phyloP scores from a whole-genome alignment of 1,140 invertebrate genomes.

The Drosophila rufa region DNA sequence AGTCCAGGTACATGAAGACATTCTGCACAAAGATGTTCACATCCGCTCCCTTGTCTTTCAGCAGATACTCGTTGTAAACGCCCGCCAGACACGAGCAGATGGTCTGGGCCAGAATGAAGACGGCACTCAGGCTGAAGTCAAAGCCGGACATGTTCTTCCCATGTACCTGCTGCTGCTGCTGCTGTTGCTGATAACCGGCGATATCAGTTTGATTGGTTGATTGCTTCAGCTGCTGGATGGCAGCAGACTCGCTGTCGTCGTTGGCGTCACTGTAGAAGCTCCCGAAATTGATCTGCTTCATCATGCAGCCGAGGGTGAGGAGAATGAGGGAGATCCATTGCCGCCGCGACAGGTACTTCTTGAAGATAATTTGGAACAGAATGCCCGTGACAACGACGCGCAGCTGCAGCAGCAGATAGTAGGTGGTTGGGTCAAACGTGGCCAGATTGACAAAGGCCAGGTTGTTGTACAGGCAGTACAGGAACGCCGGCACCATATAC shows the following conservation, averaged over 20 bases:
- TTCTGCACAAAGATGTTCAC: conserved; percentile 97
- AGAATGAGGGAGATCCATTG: conserved; percentile 96
- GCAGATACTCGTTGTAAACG: conserved; percentile 97
- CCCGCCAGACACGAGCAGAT: conserved; percentile 97
- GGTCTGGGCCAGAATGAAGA: conserved; percentile 93
- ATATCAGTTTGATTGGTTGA: not conserved
- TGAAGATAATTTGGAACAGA: conserved; percentile 95
- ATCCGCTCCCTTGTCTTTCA: conserved; percentile 93
- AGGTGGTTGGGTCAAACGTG: conserved; percentile 97
- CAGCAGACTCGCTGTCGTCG: conserved; percentile 64
- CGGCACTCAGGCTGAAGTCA: conserved; percentile 89
- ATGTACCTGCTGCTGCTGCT: conserved; percentile 62
- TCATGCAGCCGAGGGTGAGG: conserved; percentile 95
- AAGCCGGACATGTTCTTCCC: conserved; percentile 85
- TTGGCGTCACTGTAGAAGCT: conserved; percentile 77
- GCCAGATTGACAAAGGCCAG: conserved; percentile 96
- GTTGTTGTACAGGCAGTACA: conserved; percentile 98
- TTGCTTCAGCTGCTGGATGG: conserved; percentile 37
- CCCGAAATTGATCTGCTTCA: conserved; percentile 93
- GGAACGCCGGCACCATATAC: conserved; percentile 95
- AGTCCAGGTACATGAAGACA: conserved; percentile 98
- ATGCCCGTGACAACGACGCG: conserved; percentile 96
- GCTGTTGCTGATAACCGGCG: not conserved
- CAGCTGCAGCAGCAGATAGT: conserved; percentile 96
- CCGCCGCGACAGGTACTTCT: conserved; percentile 91